Evolutionary conservation across 2,888 invertebrate species (phyloP).

Genomic region (Sabatieria punctata): DNA sequence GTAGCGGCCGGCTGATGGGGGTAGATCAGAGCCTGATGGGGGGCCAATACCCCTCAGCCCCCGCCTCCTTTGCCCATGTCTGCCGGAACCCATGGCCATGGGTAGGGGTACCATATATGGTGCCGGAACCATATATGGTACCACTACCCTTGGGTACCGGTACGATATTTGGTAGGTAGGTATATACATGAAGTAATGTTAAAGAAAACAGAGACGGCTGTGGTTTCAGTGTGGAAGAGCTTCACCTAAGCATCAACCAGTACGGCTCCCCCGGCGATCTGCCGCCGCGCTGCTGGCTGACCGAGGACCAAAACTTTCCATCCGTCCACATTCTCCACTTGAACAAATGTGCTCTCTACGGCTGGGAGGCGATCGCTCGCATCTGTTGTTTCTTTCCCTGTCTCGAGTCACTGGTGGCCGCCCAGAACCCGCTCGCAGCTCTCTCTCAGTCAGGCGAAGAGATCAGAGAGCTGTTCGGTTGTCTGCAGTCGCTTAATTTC

Average conservation of each 20-base stretch:
- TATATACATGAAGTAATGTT: too few relatives aligned
- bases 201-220: neutral
- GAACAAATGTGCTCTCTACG: conserved; percentile 64
- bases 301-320: conserved; percentile 40
- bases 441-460: conserved; percentile 10
- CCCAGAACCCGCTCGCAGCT: conserved; percentile 20
- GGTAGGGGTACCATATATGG: too few relatives aligned
- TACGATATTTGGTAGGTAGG: too few relatives aligned
- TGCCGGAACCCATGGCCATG: too few relatives aligned
- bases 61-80: too few relatives aligned
- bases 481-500: too few relatives aligned
- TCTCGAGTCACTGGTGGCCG: conserved; percentile 59
- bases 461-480: conserved; percentile 4
- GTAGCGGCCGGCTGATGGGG: too few relatives aligned
- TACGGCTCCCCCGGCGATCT: conserved; percentile 13
- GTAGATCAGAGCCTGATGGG: too few relatives aligned
- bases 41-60: too few relatives aligned
- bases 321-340: conserved; percentile 63
- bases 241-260: conserved; percentile 76
- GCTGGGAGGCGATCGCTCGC: conserved; percentile 65
- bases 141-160: conserved; percentile 2
- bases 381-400: conserved; percentile 68
- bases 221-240: conserved; percentile 52
- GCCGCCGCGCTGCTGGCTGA: conserved; percentile 4
- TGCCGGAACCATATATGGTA: too few relatives aligned